These are phyloP conservation scores for Pachyseris speciosa DNA, from an alignment of 64 coral and sea anemone genomes.

Conservation along the genomic window DNA sequence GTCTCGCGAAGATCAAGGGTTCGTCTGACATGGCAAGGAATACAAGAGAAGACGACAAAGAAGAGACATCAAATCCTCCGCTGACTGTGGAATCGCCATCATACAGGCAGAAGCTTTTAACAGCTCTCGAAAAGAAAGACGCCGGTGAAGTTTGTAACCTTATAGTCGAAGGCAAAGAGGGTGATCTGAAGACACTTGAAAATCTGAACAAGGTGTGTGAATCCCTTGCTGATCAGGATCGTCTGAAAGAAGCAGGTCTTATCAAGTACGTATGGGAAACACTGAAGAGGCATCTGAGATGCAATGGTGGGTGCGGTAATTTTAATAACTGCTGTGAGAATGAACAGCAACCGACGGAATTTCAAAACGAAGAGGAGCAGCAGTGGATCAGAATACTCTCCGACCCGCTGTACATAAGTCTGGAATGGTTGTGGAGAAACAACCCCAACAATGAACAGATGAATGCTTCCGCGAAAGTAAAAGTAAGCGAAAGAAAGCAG, in stretches of 20 bases:
- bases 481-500: not conserved
- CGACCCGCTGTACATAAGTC: conserved; percentile 8
- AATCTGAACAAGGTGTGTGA: not conserved
- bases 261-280: not conserved
- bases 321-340: not conserved
- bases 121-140: not conserved
- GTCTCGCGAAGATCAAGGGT: not conserved
- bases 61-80: not conserved
- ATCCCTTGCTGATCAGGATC: not conserved
- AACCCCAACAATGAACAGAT: not conserved
- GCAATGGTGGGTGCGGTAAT: not conserved
- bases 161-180: not conserved
- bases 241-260: not conserved
- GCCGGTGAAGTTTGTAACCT: not conserved
- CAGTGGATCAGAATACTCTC: not conserved
- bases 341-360: not conserved
- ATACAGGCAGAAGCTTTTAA: not conserved
- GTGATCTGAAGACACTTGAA: not conserved
- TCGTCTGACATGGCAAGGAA: not conserved
- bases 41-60: not conserved
- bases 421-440: conserved; percentile 11
- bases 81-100: not conserved
- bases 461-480: not conserved
- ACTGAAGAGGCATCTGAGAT: not conserved
- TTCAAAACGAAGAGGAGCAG: not conserved